A percentile compares a stretch with the other conserved stretches of the same genome.
phyloP scores from a whole-genome alignment of 2,113 vertebrate genomes.

The Sterna hirundo region DNA sequence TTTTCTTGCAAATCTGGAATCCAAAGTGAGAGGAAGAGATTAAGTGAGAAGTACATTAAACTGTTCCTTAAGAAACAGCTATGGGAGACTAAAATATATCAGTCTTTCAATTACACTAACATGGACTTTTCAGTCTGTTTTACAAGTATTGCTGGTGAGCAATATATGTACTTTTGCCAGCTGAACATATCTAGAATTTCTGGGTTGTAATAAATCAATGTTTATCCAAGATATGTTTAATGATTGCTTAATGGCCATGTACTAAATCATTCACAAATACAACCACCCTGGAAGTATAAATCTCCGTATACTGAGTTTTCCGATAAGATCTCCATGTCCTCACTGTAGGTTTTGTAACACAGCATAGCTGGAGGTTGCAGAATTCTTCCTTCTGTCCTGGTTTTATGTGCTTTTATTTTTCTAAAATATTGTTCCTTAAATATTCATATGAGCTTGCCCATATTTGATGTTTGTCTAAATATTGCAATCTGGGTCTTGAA shows the following conservation, averaged over 20 bases:
- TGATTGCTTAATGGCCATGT: neutral
- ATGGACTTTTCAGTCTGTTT: neutral
- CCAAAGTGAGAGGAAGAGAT: neutral
- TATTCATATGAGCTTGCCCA: neutral
- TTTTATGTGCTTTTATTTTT: neutral
- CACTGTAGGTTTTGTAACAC: neutral
- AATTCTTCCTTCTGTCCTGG: neutral
- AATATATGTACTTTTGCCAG: neutral
- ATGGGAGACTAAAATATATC: neutral
- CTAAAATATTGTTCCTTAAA: neutral
- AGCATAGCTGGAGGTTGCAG: neutral
- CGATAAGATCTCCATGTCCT: neutral
- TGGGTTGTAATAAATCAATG: neutral
- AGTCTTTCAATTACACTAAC: neutral
- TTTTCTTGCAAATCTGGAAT: neutral
- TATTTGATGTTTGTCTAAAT: neutral
- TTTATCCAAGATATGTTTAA: neutral
- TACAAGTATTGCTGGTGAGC: neutral
- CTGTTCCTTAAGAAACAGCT: neutral
- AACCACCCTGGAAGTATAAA: neutral
- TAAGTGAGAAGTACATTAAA: neutral
- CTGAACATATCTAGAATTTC: neutral
- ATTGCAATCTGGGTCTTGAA: neutral
- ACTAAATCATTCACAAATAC: neutral
- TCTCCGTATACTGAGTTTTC: neutral